Base-by-base conservation (phyloP, 2,113 vertebrate genomes). In the Salvator merianae region DNA sequence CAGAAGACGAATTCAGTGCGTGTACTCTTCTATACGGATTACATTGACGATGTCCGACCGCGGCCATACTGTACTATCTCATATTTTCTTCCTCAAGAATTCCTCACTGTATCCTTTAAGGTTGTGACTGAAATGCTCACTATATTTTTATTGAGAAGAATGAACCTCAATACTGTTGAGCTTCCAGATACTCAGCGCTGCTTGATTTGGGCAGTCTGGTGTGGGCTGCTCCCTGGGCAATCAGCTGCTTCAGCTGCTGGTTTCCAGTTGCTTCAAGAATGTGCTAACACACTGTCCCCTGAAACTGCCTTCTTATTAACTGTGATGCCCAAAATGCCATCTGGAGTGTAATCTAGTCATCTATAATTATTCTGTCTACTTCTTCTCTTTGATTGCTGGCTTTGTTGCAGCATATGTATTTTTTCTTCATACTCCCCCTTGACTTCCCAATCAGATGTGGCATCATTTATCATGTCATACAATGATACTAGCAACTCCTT, bases 291-390 rank as follows among this genome's bases (percentile, higher is more conserved):
- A 71, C 65, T 81, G 59, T 87, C 88, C 85, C 80, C 77, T 38
- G 69, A 90, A 91, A 90, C 86, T 89, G 90, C 70, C 89, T 81
- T 71, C 81, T 89, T 86, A 77, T 90, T 90, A 91, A 84, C 84
- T 63, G 70, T 36, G 59, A 72, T 91, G 90, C 81, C 91, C 92
- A 89, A 86, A 87, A 78, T 84, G 83, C 91, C 86, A 79, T 91
- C 86, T 88, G 86, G 84, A 86, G 84, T 81, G 87, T 88, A 72
- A 74, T 79, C 83, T 76, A 30, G 71, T 89, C 85, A 88, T 84
- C 81, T 82, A 80, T 84, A 91, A 91, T 90, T 89, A 88, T 70
- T 78, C 86, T 71, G 68, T 84, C 90, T 89, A 75, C 86, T 87
- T 55, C n/a, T 82, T 78, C 82, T 75, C 8, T 82, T 83, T 89